A percentile compares a stretch with the other conserved stretches of the same genome.
Evolutionary conservation across 2,888 invertebrate species (phyloP).

Genomic region (Hypomecis atomaria): DNA sequence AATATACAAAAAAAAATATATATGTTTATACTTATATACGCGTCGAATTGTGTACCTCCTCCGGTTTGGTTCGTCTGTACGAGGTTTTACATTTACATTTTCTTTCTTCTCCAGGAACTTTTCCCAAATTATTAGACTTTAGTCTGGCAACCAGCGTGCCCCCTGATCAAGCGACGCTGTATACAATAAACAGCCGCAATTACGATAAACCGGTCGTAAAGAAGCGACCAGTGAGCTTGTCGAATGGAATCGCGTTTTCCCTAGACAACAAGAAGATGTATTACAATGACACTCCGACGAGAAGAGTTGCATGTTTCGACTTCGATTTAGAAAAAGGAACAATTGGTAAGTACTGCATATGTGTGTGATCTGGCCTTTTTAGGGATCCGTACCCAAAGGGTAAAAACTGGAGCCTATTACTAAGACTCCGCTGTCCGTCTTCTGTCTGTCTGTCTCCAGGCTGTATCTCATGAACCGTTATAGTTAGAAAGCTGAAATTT

Average conservation of each 20-base stretch:
- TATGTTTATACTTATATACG: too few relatives aligned
- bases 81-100: too few relatives aligned
- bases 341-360: constrained; percentile 23
- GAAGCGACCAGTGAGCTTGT: constrained; percentile 17
- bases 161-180: constrained; percentile 14
- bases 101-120: constrained; percentile 12
- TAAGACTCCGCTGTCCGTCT: too few relatives aligned
- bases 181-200: constrained; percentile 8
- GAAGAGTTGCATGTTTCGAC: constrained; percentile 24
- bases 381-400: too few relatives aligned
- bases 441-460: too few relatives aligned
- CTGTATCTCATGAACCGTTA: too few relatives aligned
- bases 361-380: too few relatives aligned
- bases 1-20: too few relatives aligned
- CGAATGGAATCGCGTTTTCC: constrained; percentile 31
- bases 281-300: constrained; percentile 30
- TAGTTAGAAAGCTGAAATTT: too few relatives aligned
- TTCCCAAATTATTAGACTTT: constrained; percentile 1
- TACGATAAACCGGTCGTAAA: constrained; percentile 10
- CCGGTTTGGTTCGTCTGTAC: too few relatives aligned
- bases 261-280: constrained; percentile 30
- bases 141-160: background rate
- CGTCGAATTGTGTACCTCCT: too few relatives aligned
- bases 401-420: too few relatives aligned
- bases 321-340: constrained; percentile 24